Conservation (phyloP, 2,888 invertebrate species). For the Sesamia inferens region DNA sequence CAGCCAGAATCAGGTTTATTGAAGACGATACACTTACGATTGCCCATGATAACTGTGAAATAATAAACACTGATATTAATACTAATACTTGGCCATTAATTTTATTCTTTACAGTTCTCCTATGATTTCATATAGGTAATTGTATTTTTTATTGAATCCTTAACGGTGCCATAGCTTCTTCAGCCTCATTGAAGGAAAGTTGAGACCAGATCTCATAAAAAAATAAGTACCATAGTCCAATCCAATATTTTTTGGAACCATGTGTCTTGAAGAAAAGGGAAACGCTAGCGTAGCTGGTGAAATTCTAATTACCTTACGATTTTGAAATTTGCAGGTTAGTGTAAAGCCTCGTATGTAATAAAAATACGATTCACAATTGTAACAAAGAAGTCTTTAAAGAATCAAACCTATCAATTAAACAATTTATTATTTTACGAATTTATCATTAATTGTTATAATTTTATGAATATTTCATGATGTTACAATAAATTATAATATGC, state of each 20-base stretch:
- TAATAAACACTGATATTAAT: background rate
- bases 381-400: background rate
- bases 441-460: too few relatives aligned
- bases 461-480: background rate
- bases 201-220: background rate
- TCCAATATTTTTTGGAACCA: background rate
- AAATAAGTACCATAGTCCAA: background rate
- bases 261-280: background rate
- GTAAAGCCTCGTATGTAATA: background rate
- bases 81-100: background rate
- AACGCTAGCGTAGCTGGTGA: background rate
- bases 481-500: background rate
- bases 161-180: too few relatives aligned
- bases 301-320: background rate
- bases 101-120: background rate
- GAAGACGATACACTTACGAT: constrained; percentile 86
- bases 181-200: background rate
- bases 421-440: too few relatives aligned
- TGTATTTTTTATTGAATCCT: too few relatives aligned
- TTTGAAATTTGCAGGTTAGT: background rate
- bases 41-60: constrained; percentile 89
- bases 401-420: background rate
- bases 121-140: background rate
- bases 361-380: background rate
- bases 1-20: constrained; percentile 82